Percentiles rank a stretch among this genome's conserved stretches.
phyloP scores from a whole-genome alignment of 2,797 vertebrate species.

The Miichthys miiuy region DNA sequence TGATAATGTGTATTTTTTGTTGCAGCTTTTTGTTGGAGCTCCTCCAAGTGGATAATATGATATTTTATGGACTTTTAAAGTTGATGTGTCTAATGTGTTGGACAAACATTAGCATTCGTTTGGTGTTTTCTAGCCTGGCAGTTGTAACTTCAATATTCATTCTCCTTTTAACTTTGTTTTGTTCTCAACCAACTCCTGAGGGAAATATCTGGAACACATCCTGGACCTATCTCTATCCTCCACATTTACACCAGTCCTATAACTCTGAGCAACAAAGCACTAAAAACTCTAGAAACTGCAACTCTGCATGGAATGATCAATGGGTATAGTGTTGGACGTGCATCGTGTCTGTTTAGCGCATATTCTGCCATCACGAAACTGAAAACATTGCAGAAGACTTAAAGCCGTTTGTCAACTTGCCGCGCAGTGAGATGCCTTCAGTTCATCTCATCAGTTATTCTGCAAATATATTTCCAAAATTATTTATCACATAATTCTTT shows the following conservation, averaged over 20 bases:
- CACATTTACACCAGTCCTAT: not conserved
- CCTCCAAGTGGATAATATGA: not conserved
- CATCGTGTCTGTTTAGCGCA: not conserved
- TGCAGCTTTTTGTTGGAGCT: not conserved
- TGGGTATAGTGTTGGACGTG: not conserved
- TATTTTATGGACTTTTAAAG: not conserved
- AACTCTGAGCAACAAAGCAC: not conserved
- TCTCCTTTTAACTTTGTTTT: not conserved
- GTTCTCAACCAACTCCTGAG: not conserved
- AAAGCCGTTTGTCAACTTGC: constrained; percentile 42
- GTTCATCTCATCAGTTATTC: constrained; percentile 28
- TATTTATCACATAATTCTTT: constrained; percentile 48
- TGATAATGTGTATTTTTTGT: not conserved
- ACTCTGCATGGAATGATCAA: not conserved
- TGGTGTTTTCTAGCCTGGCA: not conserved
- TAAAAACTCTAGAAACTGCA: not conserved
- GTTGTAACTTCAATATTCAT: not conserved
- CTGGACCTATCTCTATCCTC: not conserved
- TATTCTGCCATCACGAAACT: not conserved
- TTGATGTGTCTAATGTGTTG: not conserved
- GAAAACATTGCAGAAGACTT: constrained; percentile 10
- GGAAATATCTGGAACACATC: not conserved
- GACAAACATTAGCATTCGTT: not conserved
- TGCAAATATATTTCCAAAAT: constrained; percentile 24
- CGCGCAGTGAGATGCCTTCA: not conserved